These are phyloP conservation scores for Copsychus sechellarum DNA, from an alignment of 2,113 vertebrate species.

Conservation along the genomic window DNA sequence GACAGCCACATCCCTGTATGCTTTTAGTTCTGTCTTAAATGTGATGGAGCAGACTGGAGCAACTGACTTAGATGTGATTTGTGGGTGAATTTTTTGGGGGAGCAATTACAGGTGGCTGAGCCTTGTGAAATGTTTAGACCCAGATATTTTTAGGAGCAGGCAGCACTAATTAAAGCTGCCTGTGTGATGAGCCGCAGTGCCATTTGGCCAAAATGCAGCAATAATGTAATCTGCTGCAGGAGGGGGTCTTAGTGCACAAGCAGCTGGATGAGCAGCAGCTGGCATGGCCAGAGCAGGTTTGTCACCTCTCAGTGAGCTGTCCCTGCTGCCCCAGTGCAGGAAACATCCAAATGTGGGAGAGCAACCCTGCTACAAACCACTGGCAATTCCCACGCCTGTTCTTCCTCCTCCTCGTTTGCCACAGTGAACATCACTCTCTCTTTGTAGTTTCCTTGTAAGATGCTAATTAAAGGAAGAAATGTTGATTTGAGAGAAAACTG, in stretches of 20 bases:
- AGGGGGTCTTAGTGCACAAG: background rate
- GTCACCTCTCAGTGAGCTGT: background rate
- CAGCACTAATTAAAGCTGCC: background rate
- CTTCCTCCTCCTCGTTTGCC: background rate
- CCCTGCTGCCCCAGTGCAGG: background rate
- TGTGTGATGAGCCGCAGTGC: background rate
- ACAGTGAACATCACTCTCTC: background rate
- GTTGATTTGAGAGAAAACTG: background rate
- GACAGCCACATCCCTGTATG: background rate
- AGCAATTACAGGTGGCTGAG: background rate
- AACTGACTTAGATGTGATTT: background rate
- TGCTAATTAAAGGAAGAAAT: conserved; percentile 26
- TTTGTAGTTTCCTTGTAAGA: background rate
- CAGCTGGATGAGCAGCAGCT: background rate
- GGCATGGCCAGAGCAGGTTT: background rate
- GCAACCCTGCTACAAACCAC: accelerated
- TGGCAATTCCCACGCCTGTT: accelerated
- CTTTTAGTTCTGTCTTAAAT: background rate
- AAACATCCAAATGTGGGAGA: background rate
- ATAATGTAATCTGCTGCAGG: background rate
- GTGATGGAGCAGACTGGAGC: background rate
- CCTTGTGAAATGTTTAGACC: background rate
- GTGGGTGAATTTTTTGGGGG: background rate
- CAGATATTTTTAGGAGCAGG: background rate
- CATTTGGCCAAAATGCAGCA: background rate